These are phyloP conservation scores for Poeciliopsis retropinna DNA, from an alignment of 2,113 vertebrate species.

Conservation along the genomic window DNA sequence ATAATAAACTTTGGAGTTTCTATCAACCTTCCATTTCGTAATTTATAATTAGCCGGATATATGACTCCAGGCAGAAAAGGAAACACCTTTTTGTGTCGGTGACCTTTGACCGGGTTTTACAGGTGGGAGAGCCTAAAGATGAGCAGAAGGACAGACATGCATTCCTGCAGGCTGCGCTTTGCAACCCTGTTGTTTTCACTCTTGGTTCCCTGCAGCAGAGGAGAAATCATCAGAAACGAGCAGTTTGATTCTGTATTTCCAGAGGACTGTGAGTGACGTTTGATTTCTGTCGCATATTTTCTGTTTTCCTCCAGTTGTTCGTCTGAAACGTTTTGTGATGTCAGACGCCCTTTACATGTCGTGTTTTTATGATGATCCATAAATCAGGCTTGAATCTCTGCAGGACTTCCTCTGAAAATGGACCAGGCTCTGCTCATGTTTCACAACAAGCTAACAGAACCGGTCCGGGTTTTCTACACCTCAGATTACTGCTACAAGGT, in stretches of 20 bases:
- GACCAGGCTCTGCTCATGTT: conserved; percentile 78
- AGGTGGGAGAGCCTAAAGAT: conserved; percentile 58
- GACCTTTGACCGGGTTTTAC: conserved; percentile 79
- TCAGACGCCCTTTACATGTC: conserved; percentile 15
- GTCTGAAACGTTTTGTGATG: conserved; percentile 2
- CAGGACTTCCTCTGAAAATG: conserved; percentile 71
- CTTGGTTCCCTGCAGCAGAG: conserved; percentile 43
- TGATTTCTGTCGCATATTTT: background rate
- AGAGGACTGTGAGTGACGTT: background rate
- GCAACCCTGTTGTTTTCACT: conserved; percentile 54
- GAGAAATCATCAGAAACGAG: conserved; percentile 46
- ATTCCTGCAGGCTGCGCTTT: conserved; percentile 33
- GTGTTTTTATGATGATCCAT: conserved; percentile 43
- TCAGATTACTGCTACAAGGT: conserved; percentile 83
- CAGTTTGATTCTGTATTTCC: conserved; percentile 11
- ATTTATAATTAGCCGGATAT: background rate
- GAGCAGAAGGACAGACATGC: conserved; percentile 37
- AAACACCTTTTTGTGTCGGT: conserved; percentile 15
- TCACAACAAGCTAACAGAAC: conserved; percentile 68
- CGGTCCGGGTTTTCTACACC: conserved; percentile 69
- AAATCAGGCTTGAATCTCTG: conserved; percentile 37
- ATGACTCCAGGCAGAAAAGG: background rate
- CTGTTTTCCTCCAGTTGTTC: background rate
- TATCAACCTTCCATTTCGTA: background rate
- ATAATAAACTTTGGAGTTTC: background rate